A percentile compares a stretch with the other conserved stretches of the same genome.
phyloP scores from a whole-genome alignment of 30 jellyfish, hydroid and myxozoan species.

The Catostylus mosaicus region DNA sequence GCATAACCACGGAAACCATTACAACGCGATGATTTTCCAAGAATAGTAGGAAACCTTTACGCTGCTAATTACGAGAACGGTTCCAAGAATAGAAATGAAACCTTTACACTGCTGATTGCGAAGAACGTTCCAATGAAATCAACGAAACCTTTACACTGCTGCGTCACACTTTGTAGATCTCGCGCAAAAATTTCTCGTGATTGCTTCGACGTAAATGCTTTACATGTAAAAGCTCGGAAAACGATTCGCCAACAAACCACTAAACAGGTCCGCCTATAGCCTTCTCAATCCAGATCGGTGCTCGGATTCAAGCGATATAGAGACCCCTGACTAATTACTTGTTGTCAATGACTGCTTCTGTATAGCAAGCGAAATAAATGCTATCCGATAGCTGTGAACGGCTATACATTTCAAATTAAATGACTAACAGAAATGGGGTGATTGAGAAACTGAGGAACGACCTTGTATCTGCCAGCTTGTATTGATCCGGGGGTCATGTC shows the following conservation, averaged over 20 bases:
- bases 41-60: slow-evolving; percentile 15
- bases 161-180: not conserved
- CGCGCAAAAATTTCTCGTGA: not conserved
- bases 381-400: slow-evolving; percentile 26
- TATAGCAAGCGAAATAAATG: not conserved
- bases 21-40: not conserved
- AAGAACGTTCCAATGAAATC: not conserved
- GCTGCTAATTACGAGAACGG: not conserved
- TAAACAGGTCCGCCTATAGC: slow-evolving; percentile 47
- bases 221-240: not conserved
- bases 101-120: slow-evolving; percentile 10
- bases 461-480: not conserved
- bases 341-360: not conserved
- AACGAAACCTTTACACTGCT: not conserved
- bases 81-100: slow-evolving; percentile 22
- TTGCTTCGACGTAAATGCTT: not conserved
- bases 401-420: not conserved
- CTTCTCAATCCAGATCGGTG: slow-evolving; percentile 47
- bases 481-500: slow-evolving; percentile 1
- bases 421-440: slow-evolving; percentile 5
- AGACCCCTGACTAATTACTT: slow-evolving; percentile 26
- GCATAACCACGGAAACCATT: slow-evolving; percentile 15
- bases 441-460: not conserved
- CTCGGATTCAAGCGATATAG: slow-evolving; percentile 57
- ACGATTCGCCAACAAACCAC: slow-evolving; percentile 39